These are phyloP conservation scores for Tragelaphus scriptus DNA, from an alignment of 2,113 vertebrate genomes.

Conservation along the genomic window DNA sequence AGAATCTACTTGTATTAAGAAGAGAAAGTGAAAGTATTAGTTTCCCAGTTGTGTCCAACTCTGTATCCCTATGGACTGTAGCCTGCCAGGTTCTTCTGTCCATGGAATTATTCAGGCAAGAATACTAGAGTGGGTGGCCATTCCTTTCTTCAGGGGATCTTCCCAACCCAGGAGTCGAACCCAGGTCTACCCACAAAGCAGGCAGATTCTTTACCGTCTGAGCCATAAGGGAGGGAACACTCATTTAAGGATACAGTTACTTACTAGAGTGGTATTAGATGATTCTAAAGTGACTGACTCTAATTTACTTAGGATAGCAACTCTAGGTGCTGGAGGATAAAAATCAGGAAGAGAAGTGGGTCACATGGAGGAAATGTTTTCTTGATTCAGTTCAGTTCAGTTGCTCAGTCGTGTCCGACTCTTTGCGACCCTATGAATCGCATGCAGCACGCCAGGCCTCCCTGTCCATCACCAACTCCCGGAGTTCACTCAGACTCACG, in stretches of 20 bases:
- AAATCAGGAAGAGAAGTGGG: background rate
- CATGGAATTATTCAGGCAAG: background rate
- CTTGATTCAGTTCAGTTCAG: background rate
- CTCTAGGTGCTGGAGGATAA: background rate
- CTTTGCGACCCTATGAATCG: too few species aligned
- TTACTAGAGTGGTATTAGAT: background rate
- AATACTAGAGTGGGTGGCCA: background rate
- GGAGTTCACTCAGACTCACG: too few species aligned
- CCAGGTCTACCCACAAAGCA: background rate
- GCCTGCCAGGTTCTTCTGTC: background rate
- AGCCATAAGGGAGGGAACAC: background rate
- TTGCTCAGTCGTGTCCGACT: too few species aligned
- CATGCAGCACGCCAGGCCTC: too few species aligned
- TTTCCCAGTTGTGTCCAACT: background rate
- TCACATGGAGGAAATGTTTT: background rate
- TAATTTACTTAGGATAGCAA: conserved; percentile 15
- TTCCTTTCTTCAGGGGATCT: background rate
- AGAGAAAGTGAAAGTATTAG: background rate
- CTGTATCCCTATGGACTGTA: background rate
- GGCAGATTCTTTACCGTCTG: background rate
- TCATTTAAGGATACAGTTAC: background rate
- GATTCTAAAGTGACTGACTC: background rate
- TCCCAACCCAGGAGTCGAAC: background rate
- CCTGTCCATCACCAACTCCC: too few species aligned
- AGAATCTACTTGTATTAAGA: background rate